Conservation (phyloP, 2,888 invertebrate genomes). For the Punctoribates punctum region DNA sequence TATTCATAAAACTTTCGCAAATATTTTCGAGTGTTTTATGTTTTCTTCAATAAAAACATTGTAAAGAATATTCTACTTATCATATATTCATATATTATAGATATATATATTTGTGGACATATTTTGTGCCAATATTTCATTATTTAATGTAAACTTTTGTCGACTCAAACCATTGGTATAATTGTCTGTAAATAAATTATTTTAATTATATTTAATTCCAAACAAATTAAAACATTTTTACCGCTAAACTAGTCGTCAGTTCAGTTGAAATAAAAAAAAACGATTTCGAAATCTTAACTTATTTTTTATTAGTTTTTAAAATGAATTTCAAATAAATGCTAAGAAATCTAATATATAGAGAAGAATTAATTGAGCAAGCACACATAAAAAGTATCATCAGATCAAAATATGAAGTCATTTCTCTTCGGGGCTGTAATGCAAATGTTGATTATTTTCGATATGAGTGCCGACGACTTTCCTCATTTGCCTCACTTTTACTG, state of each 20-base stretch:
- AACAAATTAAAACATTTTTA: constrained; percentile 6
- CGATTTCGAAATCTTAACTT: neutral
- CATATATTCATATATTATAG: neutral
- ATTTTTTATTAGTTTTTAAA: neutral
- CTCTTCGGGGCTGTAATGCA: too few relatives aligned
- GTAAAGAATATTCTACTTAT: constrained; percentile 18
- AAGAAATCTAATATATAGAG: too few relatives aligned
- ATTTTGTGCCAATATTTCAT: constrained; percentile 18
- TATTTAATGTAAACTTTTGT: constrained; percentile 19
- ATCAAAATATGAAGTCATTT: too few relatives aligned
- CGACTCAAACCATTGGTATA: neutral
- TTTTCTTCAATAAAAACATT: constrained; percentile 2
- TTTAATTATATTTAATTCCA: neutral
- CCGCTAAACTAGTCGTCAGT: constrained; percentile 23
- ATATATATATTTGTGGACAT: neutral
- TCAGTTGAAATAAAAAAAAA: neutral
- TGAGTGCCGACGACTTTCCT: too few relatives aligned
- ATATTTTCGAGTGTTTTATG: neutral
- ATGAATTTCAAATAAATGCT: neutral
- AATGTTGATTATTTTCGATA: too few relatives aligned
- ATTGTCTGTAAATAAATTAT: neutral
- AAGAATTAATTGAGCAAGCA: too few relatives aligned
- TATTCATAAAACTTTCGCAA: neutral
- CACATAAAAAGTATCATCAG: too few relatives aligned
- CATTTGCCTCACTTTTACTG: too few relatives aligned